Evolutionary conservation across 2,888 invertebrate genomes (phyloP).

Genomic region (Meteorus cinctellus): DNA sequence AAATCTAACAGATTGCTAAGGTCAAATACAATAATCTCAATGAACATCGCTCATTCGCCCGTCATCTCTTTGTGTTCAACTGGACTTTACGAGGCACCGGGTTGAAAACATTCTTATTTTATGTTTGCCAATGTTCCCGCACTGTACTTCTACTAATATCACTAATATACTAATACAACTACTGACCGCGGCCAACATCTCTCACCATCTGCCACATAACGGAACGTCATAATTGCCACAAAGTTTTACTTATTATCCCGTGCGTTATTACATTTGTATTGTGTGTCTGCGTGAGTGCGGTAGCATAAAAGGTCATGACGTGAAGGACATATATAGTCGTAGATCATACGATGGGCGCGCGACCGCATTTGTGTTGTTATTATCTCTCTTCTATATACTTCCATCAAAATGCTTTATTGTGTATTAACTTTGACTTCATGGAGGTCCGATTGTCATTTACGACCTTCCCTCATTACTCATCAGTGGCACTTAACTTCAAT

Average conservation of each 20-base stretch:
- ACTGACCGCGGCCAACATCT: slow-evolving; percentile 11
- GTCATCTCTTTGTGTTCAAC: slow-evolving; percentile 55
- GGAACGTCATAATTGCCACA: slow-evolving; percentile 65
- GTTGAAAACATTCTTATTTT: slow-evolving; percentile 39
- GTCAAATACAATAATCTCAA: slow-evolving; percentile 61
- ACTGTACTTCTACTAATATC: slow-evolving; percentile 32
- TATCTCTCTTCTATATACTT: slow-evolving; percentile 40
- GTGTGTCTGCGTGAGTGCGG: background rate
- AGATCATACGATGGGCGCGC: slow-evolving; percentile 55
- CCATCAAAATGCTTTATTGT: slow-evolving; percentile 30
- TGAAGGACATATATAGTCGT: slow-evolving; percentile 47
- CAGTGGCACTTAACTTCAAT: slow-evolving; percentile 32
- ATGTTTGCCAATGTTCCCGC: slow-evolving; percentile 19
- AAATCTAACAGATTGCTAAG: slow-evolving; percentile 59
- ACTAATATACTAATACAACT: slow-evolving; percentile 7
- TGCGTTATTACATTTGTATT: background rate
- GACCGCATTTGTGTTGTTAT: slow-evolving; percentile 44
- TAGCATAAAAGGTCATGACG: slow-evolving; percentile 10
- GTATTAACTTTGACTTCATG: slow-evolving; percentile 46
- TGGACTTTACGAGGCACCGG: slow-evolving; percentile 56
- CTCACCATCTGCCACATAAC: slow-evolving; percentile 27
- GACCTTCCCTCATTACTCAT: slow-evolving; percentile 46
- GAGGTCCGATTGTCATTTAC: slow-evolving; percentile 61
- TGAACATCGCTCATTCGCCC: slow-evolving; percentile 66
- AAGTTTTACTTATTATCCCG: slow-evolving; percentile 64